phyloP scores from a whole-genome alignment of 1,140 invertebrate species.

The Drosophila chauvacae region DNA sequence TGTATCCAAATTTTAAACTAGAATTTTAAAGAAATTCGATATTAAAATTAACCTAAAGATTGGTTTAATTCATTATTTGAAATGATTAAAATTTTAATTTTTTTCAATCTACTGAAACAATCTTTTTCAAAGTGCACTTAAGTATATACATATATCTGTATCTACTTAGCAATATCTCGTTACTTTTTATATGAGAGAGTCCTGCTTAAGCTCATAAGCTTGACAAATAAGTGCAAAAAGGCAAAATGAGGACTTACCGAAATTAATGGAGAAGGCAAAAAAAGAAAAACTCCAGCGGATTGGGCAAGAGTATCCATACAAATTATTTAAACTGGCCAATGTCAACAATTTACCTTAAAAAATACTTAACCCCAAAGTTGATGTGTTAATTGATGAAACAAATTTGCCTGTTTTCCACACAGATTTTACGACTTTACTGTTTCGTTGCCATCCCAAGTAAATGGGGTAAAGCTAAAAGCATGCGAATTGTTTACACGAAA shows the following conservation, averaged over 20 bases:
- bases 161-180: constrained; percentile 21
- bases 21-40: too few species aligned
- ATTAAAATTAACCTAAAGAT: too few species aligned
- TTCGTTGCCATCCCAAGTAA: background rate
- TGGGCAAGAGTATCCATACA: background rate
- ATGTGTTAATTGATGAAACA: constrained; percentile 67
- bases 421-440: background rate
- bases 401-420: background rate
- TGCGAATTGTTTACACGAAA: constrained; percentile 77
- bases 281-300: background rate
- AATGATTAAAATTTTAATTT: too few species aligned
- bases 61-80: too few species aligned
- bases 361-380: constrained; percentile 8
- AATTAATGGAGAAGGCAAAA: constrained; percentile 15
- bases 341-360: background rate
- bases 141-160: constrained; percentile 6
- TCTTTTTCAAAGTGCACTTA: constrained; percentile 5
- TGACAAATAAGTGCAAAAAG: constrained; percentile 33
- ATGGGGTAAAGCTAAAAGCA: constrained; percentile 50
- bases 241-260: constrained; percentile 15
- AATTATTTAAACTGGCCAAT: constrained; percentile 8
- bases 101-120: too few species aligned
- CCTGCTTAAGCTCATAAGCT: constrained; percentile 25
- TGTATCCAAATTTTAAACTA: too few species aligned
- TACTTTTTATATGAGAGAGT: background rate